Conservation (phyloP, 2,888 invertebrate genomes). For the Orthosia gothica region DNA sequence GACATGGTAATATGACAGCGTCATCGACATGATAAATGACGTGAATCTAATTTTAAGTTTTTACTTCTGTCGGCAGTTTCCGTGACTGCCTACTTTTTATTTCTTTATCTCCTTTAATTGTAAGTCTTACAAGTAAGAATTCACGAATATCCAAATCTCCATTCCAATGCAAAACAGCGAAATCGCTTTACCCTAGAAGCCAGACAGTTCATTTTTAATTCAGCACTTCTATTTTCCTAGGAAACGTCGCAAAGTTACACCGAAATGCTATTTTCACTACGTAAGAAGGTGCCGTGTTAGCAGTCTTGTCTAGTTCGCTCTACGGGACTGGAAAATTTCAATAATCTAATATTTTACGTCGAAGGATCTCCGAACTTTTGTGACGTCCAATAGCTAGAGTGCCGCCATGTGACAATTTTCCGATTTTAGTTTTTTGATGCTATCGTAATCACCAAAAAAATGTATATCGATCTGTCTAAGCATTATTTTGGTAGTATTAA, state of each 20-base stretch:
- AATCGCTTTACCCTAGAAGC: constrained; percentile 38
- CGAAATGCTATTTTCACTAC: constrained; percentile 69
- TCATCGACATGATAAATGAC: too few relatives aligned
- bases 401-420: too few relatives aligned
- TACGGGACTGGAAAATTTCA: constrained; percentile 81
- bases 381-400: too few relatives aligned
- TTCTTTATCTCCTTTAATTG: not conserved
- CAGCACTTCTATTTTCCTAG: constrained; percentile 44
- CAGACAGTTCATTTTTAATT: constrained; percentile 56
- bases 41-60: too few relatives aligned
- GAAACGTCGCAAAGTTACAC: constrained; percentile 55
- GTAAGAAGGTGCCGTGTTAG: constrained; percentile 67
- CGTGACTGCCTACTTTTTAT: not conserved
- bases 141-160: not conserved
- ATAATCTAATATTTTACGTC: constrained; percentile 81
- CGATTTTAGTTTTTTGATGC: too few relatives aligned
- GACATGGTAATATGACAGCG: too few relatives aligned
- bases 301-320: constrained; percentile 73
- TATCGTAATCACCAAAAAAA: too few relatives aligned
- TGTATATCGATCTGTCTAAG: too few relatives aligned
- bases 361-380: constrained; percentile 72
- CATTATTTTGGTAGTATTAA: too few relatives aligned
- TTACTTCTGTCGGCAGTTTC: too few relatives aligned
- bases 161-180: constrained; percentile 19
- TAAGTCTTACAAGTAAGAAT: not conserved